Evolutionary conservation across 2,797 vertebrate genomes (phyloP).

Genomic region (Nannoperca australis): DNA sequence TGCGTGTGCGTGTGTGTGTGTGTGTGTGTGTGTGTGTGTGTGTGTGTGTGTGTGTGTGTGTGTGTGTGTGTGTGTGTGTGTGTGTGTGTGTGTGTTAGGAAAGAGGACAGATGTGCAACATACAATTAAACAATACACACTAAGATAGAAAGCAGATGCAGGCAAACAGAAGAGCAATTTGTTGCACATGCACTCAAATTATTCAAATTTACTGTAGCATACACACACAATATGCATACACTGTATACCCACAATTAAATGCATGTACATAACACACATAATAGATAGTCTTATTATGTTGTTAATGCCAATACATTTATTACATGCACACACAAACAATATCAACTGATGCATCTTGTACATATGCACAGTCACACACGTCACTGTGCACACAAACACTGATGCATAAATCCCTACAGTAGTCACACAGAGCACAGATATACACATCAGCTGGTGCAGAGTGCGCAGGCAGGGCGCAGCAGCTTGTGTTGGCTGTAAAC

Average conservation of each 20-base stretch:
- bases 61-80: slow-evolving; percentile 9
- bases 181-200: slow-evolving; percentile 21
- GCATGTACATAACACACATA: neutral
- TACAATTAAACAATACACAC: slow-evolving; percentile 46
- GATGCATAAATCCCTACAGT: slow-evolving; percentile 22
- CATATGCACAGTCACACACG: neutral
- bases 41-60: slow-evolving; percentile 17
- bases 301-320: slow-evolving; percentile 25
- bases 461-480: slow-evolving; percentile 59
- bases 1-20: slow-evolving; percentile 19
- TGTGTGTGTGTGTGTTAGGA: slow-evolving; percentile 17
- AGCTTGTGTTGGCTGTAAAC: slow-evolving; percentile 87
- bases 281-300: slow-evolving; percentile 7
- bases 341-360: slow-evolving; percentile 14
- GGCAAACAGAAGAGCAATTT: slow-evolving; percentile 34
- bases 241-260: neutral
- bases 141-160: slow-evolving; percentile 43
- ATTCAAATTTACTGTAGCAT: neutral
- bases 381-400: slow-evolving; percentile 13
- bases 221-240: neutral
- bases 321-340: slow-evolving; percentile 18
- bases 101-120: slow-evolving; percentile 15
- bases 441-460: slow-evolving; percentile 66
- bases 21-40: slow-evolving; percentile 14
- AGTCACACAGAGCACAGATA: slow-evolving; percentile 42